phyloP scores from a whole-genome alignment of 2,797 vertebrate species.

The Enoplosus armatus region DNA sequence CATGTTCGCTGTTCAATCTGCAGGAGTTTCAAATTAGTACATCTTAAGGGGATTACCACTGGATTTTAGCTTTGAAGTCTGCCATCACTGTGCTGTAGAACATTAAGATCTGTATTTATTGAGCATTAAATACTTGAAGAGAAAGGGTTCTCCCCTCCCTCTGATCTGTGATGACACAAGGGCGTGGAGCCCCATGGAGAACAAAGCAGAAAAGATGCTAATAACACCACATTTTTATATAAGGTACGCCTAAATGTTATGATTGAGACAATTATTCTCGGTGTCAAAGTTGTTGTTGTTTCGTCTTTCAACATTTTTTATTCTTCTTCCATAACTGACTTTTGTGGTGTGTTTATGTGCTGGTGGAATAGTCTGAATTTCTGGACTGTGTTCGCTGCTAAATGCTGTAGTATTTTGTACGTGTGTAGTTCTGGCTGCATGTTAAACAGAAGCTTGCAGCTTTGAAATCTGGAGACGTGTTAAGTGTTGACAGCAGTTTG shows the following conservation, averaged over 20 bases:
- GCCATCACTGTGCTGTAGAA: conserved; percentile 13
- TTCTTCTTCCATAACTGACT: background rate
- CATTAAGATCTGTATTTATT: conserved; percentile 42
- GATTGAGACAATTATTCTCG: background rate
- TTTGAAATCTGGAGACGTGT: conserved; percentile 21
- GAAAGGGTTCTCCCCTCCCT: conserved; percentile 5
- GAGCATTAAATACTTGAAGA: conserved; percentile 29
- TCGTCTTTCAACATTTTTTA: too few species aligned
- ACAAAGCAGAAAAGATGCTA: conserved; percentile 1
- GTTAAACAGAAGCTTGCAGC: conserved; percentile 18
- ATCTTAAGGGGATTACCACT: conserved; percentile 39
- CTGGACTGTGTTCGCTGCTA: background rate
- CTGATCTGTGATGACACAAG: conserved; percentile 34
- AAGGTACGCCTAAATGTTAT: background rate
- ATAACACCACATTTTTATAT: conserved; percentile 2
- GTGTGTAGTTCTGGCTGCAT: conserved; percentile 8
- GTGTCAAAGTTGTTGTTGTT: background rate
- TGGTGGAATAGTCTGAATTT: background rate
- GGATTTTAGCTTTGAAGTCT: conserved; percentile 44
- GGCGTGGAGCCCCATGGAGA: background rate
- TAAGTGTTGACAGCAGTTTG: conserved; percentile 28
- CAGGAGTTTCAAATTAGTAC: conserved; percentile 42
- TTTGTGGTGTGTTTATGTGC: background rate
- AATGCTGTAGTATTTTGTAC: background rate
- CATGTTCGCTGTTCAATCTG: conserved; percentile 42